Conservation (phyloP, 1,140 invertebrate species). For the Trichonephila clavipes region DNA sequence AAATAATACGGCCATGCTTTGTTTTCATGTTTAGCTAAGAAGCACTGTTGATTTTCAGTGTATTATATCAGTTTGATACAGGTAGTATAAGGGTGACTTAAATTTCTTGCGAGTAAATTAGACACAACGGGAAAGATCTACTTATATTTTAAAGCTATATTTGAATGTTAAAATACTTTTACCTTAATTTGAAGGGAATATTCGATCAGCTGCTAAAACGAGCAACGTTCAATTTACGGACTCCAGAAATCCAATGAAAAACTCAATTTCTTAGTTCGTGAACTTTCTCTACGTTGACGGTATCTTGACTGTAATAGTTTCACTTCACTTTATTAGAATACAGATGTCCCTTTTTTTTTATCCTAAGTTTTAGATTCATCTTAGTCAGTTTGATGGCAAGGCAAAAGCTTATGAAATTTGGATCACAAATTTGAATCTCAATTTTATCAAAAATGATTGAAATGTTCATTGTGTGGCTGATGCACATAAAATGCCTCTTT, state of each 20-base stretch:
- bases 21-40: too few relatives aligned
- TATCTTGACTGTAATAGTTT: not conserved
- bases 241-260: not conserved
- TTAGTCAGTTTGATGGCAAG: too few relatives aligned
- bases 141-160: not conserved
- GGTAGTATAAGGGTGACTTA: not conserved
- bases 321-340: not conserved
- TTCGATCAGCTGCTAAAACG: not conserved
- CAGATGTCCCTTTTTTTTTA: too few relatives aligned
- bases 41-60: too few relatives aligned
- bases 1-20: too few relatives aligned
- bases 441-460: too few relatives aligned
- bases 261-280: not conserved
- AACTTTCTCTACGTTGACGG: not conserved
- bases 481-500: too few relatives aligned
- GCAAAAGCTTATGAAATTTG: too few relatives aligned
- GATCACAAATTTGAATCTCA: too few relatives aligned
- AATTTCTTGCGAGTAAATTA: not conserved
- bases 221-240: not conserved
- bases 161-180: not conserved
- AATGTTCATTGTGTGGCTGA: too few relatives aligned
- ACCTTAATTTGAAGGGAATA: not conserved
- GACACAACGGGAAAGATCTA: not conserved
- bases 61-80: too few relatives aligned
- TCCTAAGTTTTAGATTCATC: too few relatives aligned